Conservation (phyloP, 2,113 vertebrate species). For the Macrotus californicus region DNA sequence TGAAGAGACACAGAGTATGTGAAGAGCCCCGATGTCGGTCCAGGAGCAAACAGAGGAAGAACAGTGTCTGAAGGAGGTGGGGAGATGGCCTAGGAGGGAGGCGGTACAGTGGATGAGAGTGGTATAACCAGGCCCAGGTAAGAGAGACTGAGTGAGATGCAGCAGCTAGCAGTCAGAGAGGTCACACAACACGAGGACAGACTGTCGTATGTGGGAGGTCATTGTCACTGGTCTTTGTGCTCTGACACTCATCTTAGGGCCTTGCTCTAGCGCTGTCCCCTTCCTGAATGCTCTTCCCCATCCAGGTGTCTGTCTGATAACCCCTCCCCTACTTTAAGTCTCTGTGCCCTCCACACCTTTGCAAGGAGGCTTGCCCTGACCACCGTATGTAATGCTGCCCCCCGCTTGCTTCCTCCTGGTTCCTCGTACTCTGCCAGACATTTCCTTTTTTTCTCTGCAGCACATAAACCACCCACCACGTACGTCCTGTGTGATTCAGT, state of each 20-base stretch:
- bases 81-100: too few relatives aligned
- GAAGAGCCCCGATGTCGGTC: neutral
- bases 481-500: neutral
- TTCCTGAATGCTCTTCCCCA: neutral
- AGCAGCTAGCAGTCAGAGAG: neutral
- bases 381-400: neutral
- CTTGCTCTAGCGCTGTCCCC: neutral
- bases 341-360: neutral
- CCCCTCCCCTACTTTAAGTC: neutral
- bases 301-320: neutral
- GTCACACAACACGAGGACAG: neutral
- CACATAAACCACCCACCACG: neutral
- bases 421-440: neutral
- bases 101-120: neutral
- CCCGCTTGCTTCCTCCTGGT: neutral
- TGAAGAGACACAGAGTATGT: neutral
- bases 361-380: neutral
- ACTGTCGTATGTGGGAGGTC: neutral
- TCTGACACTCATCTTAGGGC: neutral
- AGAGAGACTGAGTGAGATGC: neutral
- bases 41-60: neutral
- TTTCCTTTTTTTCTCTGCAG: neutral
- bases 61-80: neutral
- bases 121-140: neutral
- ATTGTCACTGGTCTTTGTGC: neutral